Conservation (phyloP, 2,888 invertebrate species). For the Synanthedon vespiformis region DNA sequence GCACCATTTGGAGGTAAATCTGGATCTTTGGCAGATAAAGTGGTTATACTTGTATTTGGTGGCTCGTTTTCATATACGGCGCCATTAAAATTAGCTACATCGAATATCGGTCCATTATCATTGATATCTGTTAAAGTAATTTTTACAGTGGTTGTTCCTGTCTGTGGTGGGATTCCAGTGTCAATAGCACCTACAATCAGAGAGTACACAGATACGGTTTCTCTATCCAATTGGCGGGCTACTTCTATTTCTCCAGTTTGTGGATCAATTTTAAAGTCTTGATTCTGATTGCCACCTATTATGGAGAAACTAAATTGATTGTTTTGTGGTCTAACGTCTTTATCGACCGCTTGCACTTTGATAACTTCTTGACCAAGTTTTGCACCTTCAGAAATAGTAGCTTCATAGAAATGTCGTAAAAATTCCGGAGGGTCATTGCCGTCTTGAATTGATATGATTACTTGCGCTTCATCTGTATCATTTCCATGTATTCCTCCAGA, state of each 20-base stretch:
- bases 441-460: constrained; percentile 93
- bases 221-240: constrained; percentile 81
- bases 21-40: constrained; percentile 87
- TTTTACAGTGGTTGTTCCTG: constrained; percentile 87
- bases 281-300: constrained; percentile 84
- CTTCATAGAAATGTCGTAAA: constrained; percentile 80
- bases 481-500: constrained; percentile 93
- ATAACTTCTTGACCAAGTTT: constrained; percentile 78
- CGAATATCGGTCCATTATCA: constrained; percentile 91
- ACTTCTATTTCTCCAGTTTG: constrained; percentile 87
- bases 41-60: constrained; percentile 84
- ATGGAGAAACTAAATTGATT: constrained; percentile 94
- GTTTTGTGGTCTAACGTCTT: constrained; percentile 90
- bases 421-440: constrained; percentile 97
- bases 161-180: constrained; percentile 89
- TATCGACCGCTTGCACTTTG: constrained; percentile 88
- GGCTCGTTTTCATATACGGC: constrained; percentile 90
- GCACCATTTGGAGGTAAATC: constrained; percentile 92
- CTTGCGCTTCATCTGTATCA: constrained; percentile 95
- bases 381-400: constrained; percentile 85
- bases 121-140: constrained; percentile 89
- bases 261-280: constrained; percentile 89
- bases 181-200: constrained; percentile 89
- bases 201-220: constrained; percentile 79
- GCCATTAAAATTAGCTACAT: constrained; percentile 77